Conservation (phyloP, 2,113 vertebrate genomes). For the Chaenogobius annularis region DNA sequence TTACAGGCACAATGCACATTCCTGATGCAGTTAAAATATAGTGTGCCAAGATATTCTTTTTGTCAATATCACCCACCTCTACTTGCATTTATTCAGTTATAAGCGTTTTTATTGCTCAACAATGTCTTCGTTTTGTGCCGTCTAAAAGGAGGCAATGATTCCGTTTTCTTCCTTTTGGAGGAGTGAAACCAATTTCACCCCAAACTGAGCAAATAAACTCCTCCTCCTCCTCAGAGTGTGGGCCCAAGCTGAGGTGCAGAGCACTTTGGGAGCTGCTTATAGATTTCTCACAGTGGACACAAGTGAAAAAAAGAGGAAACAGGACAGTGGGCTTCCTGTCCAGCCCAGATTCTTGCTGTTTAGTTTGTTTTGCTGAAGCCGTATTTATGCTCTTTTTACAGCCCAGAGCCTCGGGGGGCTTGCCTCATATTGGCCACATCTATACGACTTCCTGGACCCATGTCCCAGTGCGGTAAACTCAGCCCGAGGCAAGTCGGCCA, state of each 20-base stretch:
- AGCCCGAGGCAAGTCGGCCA: slow-evolving; percentile 28
- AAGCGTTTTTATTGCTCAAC: too few species aligned
- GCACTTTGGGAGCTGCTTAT: slow-evolving; percentile 27
- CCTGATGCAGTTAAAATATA: too few species aligned
- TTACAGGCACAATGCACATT: too few species aligned
- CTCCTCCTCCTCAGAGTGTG: slow-evolving; percentile 14
- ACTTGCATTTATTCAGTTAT: too few species aligned
- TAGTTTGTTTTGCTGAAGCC: slow-evolving; percentile 13
- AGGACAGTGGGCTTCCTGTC: slow-evolving; percentile 55
- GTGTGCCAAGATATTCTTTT: too few species aligned
- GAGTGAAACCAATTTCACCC: slow-evolving; percentile 58
- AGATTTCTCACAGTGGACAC: slow-evolving; percentile 55
- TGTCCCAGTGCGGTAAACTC: slow-evolving; percentile 29
- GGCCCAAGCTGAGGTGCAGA: background rate
- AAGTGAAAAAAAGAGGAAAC: slow-evolving; percentile 40
- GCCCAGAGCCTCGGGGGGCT: background rate
- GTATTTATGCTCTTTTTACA: slow-evolving; percentile 10
- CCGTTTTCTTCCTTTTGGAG: slow-evolving; percentile 75
- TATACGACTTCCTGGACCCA: slow-evolving; percentile 16
- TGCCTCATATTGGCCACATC: slow-evolving; percentile 11
- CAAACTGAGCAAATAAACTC: slow-evolving; percentile 28
- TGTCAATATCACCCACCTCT: too few species aligned
- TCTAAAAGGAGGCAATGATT: slow-evolving; percentile 4
- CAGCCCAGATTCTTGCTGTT: slow-evolving; percentile 18
- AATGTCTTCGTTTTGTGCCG: background rate